Evolutionary conservation across 1,140 invertebrate species (phyloP), one percentile per base, ranked within the genome.

Genomic region (Acromyrmex charruanus): DNA sequence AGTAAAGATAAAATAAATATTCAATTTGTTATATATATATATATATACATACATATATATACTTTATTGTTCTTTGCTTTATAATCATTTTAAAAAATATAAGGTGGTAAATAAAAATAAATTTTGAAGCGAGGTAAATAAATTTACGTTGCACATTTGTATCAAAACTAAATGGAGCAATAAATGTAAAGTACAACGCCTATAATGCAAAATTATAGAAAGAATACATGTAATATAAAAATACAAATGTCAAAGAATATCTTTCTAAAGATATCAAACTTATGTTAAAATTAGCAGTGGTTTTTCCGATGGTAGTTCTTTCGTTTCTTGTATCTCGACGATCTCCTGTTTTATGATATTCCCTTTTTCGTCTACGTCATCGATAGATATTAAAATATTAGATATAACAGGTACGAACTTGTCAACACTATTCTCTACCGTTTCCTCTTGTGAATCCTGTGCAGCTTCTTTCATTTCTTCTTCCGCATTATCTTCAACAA

Each of bases 331-430:
- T 1, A 94, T 93, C 86, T 96, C 94, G 1, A 96, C 93, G 12
- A 95, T 90, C 91, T 95, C 93, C 6, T 92, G 95, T 81, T 95
- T 92, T 53, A 96, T 94, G 63, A 96, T 93, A 90, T 96, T 96
- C 9, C 96, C 96, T 86, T 94, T 91, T 10, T 94, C 94, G 86
- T 96, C 96, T 3, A 96, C 89, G 91, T 96, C 96, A 55, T 96
- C 94, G 72, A 96, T 96, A 2, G 95, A 95, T 84, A 96, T 95
- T 31, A 96, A 88, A 91, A 96, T 95, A 87, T 95, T 95, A 2
- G 94, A 94, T 68, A 95, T 91, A 44, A 93, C 85, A 6, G 94
- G 94, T 81, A 94, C 90, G 0, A 93, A 91, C 58, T 92, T 91
- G 9, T 68, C 82, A 31, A 58, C 49, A 9, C 79, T n/a, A 18